Evolutionary conservation across 2,888 invertebrate species (phyloP).

Genomic region (Lamproptera curius): DNA sequence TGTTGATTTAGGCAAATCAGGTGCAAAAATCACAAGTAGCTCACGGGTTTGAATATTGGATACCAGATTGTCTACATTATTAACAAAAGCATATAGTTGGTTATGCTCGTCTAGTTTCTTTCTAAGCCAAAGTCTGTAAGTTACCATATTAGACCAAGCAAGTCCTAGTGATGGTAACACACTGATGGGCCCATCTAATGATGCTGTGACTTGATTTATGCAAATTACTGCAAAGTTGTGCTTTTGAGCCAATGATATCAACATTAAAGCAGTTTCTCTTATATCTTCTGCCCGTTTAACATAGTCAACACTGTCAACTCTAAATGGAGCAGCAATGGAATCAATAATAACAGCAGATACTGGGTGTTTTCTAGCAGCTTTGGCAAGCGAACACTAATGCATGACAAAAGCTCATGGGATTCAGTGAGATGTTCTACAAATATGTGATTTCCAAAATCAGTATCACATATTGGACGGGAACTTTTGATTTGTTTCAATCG

Average conservation of each 20-base stretch:
- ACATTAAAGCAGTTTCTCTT: constrained; percentile 52
- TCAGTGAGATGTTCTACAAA: constrained; percentile 68
- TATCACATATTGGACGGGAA: constrained; percentile 30
- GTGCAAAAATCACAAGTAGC: constrained; percentile 48
- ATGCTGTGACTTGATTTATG: constrained; percentile 65
- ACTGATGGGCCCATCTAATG: constrained; percentile 41
- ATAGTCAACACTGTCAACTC: constrained; percentile 61
- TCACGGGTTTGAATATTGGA: constrained; percentile 40
- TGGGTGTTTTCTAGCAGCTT: constrained; percentile 45
- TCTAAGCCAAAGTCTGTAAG: constrained; percentile 47
- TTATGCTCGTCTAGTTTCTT: constrained; percentile 31
- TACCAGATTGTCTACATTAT: constrained; percentile 20
- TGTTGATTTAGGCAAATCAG: constrained; percentile 46
- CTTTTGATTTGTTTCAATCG: constrained; percentile 59
- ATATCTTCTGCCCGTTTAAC: constrained; percentile 64
- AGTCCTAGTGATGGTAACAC: constrained; percentile 61
- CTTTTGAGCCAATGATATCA: constrained; percentile 49
- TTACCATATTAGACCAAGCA: constrained; percentile 70
- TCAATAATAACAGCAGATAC: constrained; percentile 56
- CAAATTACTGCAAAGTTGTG: constrained; percentile 57
- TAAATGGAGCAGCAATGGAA: constrained; percentile 67
- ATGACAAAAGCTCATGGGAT: constrained; percentile 52
- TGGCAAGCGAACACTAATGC: constrained; percentile 55
- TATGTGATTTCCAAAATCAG: constrained; percentile 50
- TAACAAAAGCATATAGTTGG: constrained; percentile 12